Conservation (phyloP, 2,797 vertebrate genomes). For the Trachurus trachurus region DNA sequence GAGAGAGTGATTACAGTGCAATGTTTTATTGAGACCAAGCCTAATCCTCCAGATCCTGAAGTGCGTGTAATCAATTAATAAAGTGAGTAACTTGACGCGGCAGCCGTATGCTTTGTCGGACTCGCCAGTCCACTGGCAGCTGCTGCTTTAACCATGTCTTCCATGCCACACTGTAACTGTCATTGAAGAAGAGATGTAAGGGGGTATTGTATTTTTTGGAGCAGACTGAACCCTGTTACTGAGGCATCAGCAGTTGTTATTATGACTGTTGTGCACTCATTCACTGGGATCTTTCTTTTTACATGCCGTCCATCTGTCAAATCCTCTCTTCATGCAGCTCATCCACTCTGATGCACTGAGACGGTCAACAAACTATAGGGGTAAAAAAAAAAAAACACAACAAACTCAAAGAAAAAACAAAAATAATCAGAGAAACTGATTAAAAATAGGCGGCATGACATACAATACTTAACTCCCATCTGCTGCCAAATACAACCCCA, state of each 20-base stretch:
- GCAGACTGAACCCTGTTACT: too few species aligned
- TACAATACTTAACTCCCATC: background rate
- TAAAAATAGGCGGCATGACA: slow-evolving; percentile 1
- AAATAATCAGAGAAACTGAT: slow-evolving; percentile 5
- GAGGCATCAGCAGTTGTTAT: too few species aligned
- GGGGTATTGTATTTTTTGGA: too few species aligned
- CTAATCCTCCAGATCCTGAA: background rate
- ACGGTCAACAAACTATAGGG: background rate
- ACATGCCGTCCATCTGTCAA: background rate
- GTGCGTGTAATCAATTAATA: background rate
- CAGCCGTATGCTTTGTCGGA: background rate
- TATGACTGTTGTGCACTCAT: too few species aligned
- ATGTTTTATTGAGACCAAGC: background rate
- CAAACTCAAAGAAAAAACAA: too few species aligned
- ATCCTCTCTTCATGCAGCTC: background rate
- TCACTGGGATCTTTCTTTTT: too few species aligned
- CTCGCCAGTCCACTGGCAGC: too few species aligned
- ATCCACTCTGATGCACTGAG: background rate
- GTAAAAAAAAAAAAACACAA: too few species aligned
- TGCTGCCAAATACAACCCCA: background rate
- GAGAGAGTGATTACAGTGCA: background rate
- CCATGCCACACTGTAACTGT: too few species aligned
- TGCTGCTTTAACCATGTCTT: too few species aligned
- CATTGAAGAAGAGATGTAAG: too few species aligned
- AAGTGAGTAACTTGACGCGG: background rate